Percentiles rank a stretch among this genome's conserved stretches.
Evolutionary conservation across 2,888 invertebrate species (phyloP).

Genomic region (Orthonychiurus folsomi): DNA sequence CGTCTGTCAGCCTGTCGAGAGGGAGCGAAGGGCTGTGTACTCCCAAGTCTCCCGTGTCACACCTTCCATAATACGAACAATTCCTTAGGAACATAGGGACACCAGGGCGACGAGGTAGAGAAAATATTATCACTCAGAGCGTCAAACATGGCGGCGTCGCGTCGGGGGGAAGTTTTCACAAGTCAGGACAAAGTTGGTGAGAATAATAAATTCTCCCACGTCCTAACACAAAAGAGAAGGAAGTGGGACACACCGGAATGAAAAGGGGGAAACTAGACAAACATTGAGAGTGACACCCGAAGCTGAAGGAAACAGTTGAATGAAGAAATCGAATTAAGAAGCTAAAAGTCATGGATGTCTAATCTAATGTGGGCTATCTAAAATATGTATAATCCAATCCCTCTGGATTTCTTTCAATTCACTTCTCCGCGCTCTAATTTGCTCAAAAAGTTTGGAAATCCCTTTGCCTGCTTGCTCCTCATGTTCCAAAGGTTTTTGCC

Average conservation of each 20-base stretch:
- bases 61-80: too few species aligned
- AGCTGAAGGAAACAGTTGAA: neutral
- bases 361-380: neutral
- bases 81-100: too few species aligned
- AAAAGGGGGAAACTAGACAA: too few species aligned
- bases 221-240: neutral
- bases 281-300: neutral
- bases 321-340: slow-evolving; percentile 1
- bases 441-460: neutral
- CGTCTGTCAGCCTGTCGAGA: too few species aligned
- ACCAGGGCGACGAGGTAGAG: neutral
- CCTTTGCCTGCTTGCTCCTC: neutral
- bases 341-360: neutral
- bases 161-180: neutral
- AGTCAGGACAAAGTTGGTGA: neutral
- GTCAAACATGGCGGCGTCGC: too few species aligned
- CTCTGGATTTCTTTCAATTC: neutral
- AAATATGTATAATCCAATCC: neutral
- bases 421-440: too few species aligned
- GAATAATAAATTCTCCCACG: neutral
- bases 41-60: too few species aligned
- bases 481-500: too few species aligned
- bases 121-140: too few species aligned
- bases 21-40: too few species aligned
- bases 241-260: too few species aligned